Evolutionary conservation across 2,797 vertebrate genomes (phyloP).

Genomic region (Melanotaenia maccullochi): DNA sequence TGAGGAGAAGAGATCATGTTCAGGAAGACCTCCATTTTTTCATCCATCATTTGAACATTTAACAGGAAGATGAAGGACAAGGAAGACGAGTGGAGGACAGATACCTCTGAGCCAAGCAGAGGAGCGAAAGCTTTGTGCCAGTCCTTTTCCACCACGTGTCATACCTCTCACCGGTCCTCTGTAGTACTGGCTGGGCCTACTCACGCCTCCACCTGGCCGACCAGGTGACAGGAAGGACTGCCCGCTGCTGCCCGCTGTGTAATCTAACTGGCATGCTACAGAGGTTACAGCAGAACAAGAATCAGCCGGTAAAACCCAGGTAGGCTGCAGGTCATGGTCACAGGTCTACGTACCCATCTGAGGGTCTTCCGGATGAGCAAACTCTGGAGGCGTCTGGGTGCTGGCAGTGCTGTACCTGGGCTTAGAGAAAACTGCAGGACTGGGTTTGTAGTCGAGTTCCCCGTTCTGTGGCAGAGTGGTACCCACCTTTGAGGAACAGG

Average conservation of each 20-base stretch:
- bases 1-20: constrained; percentile 76
- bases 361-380: constrained; percentile 83
- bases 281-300: constrained; percentile 15
- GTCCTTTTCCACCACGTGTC: constrained; percentile 84
- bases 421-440: constrained; percentile 76
- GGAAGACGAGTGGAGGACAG: constrained; percentile 18
- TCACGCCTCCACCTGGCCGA: constrained; percentile 75
- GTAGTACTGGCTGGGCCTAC: constrained; percentile 85
- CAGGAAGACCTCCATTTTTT: constrained; percentile 39
- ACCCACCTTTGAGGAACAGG: constrained; percentile 80
- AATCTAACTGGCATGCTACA: constrained; percentile 86
- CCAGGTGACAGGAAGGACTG: constrained; percentile 86
- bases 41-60: no score
- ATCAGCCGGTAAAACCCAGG: no score
- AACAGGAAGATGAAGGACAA: no score
- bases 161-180: constrained; percentile 88
- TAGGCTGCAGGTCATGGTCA: no score
- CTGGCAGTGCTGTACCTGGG: constrained; percentile 87
- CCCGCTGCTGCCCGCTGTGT: constrained; percentile 82
- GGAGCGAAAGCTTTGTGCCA: constrained; percentile 83
- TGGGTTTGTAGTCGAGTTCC: constrained; percentile 84
- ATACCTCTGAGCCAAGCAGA: constrained; percentile 89
- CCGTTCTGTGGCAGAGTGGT: constrained; percentile 84
- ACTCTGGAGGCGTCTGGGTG: constrained; percentile 93
- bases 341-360: constrained; percentile 80